These are phyloP conservation scores for Enteromius paludinosus DNA, from an alignment of 2,797 vertebrate species.

Conservation along the genomic window DNA sequence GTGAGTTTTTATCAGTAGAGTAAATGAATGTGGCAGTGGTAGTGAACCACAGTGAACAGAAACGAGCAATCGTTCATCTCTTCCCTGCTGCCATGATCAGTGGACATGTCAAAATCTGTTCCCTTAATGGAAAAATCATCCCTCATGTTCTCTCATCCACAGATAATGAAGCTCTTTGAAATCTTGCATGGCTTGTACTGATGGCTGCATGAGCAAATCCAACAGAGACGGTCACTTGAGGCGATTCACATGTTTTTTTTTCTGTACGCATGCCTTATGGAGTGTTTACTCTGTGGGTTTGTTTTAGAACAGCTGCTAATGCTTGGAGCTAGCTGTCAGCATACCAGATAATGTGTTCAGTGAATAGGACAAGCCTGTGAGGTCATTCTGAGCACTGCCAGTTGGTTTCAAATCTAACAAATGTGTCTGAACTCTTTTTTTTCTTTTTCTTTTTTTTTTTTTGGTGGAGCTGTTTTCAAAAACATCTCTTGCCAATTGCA, in stretches of 20 bases:
- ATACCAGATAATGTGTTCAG: conserved; percentile 54
- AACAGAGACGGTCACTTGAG: conserved; percentile 16
- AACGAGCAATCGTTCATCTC: conserved; percentile 7
- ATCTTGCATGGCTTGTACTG: conserved; percentile 46
- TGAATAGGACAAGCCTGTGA: conserved; percentile 47
- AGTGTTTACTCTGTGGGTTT: conserved; percentile 47
- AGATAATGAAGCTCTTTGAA: conserved; percentile 39
- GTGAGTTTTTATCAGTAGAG: conserved; percentile 33
- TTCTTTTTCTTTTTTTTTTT: not conserved
- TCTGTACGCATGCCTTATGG: conserved; percentile 44
- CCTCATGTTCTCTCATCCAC: conserved; percentile 25
- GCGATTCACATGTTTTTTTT: conserved; percentile 37
- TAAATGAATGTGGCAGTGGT: not conserved
- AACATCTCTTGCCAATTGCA: not conserved
- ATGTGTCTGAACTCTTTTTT: not conserved
- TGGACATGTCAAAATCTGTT: conserved; percentile 57
- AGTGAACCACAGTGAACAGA: no score
- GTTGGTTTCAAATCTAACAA: conserved; percentile 20
- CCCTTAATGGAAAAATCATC: conserved; percentile 44
- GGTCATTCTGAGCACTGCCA: conserved; percentile 28
- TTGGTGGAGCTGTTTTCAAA: not conserved
- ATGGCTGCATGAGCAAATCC: conserved; percentile 53
- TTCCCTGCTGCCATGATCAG: conserved; percentile 30
- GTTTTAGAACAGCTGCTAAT: conserved; percentile 63
- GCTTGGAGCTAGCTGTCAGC: conserved; percentile 48